Base-by-base conservation (phyloP, 2,888 invertebrate species). In the Capitulum mitella region DNA sequence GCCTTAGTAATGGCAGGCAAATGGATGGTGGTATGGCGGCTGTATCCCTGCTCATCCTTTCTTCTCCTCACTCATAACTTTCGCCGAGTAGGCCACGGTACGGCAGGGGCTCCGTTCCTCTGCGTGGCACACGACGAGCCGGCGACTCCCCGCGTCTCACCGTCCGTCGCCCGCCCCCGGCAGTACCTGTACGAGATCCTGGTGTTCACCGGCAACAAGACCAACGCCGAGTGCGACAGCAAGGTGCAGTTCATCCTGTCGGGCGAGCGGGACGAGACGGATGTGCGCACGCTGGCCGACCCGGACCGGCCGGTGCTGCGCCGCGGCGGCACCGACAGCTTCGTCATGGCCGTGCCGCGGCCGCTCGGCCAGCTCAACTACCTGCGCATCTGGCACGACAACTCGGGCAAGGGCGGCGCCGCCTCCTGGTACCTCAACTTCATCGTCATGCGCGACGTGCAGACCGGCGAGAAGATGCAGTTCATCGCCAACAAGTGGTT, bases 331-430 rank as follows among this genome's bases (percentile, higher is more conserved):
- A 83, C 83, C 14, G 86, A 87, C 82, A 83, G 84, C 12, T 87
- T 87, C 82, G 84, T 87, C 0, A 84, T 87, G 78, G 83, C 87
- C 32, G 84, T 84, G 0, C 84, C 85, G 81, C 82, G 86, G 79
- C 84, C 86, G 3, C 84, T 88, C 54, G 88, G 88, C 6, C 82
- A 83, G 3, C 83, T 88, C 78, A 85, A 84, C 81, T 87, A 85
- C 82, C 82, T 86, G 34, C 83, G 87, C 22, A 83, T 88, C 16
- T 88, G 88, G 88, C 87, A 88, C 80, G 87, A 88, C 83, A 87
- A 87, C 83, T 84, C 85, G 14, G 88, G 87, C 5, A 84, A 84
- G 80, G 86, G 86, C 1, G 84, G 84, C 61, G 84, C 83, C 80
- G 86, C 84, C 3, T 86, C 86, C 2, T 88, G 88, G 88, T 87